Evolutionary conservation across 2,797 vertebrate genomes (phyloP).

Genomic region (Sphenodon punctatus): DNA sequence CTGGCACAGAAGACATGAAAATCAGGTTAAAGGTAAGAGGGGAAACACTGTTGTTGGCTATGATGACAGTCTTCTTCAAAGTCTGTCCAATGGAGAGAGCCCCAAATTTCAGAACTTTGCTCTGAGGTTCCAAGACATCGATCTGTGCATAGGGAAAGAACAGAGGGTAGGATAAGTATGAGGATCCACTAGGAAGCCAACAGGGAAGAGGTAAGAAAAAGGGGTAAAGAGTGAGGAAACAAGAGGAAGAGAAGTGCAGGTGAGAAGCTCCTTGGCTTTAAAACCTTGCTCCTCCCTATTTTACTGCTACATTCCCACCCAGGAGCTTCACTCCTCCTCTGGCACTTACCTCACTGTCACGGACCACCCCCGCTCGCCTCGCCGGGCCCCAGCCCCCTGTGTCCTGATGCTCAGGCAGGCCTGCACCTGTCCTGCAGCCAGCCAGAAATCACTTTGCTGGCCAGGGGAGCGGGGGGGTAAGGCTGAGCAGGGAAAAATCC

Average conservation of each 20-base stretch:
- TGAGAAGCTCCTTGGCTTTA: too few relatives aligned
- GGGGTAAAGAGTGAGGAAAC: background rate
- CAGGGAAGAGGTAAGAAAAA: background rate
- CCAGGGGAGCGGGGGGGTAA: too few relatives aligned
- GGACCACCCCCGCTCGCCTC: too few relatives aligned
- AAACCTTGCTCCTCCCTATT: too few relatives aligned
- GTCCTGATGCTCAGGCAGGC: too few relatives aligned
- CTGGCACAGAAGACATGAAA: conserved; percentile 53
- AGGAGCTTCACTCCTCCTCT: too few relatives aligned
- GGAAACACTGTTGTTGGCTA: conserved; percentile 82
- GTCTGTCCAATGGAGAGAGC: conserved; percentile 78
- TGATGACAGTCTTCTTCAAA: conserved; percentile 75
- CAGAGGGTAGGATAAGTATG: background rate
- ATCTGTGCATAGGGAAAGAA: conserved; percentile 68
- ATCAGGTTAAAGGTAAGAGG: conserved; percentile 77
- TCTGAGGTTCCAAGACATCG: conserved; percentile 78
- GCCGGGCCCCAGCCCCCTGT: too few relatives aligned
- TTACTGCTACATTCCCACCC: too few relatives aligned
- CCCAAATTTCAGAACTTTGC: conserved; percentile 82
- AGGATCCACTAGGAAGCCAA: background rate
- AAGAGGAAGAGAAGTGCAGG: background rate
- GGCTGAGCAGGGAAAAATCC: too few relatives aligned
- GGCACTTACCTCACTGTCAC: too few relatives aligned
- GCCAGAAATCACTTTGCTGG: too few relatives aligned
- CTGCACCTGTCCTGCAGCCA: too few relatives aligned